Conservation (phyloP, 2,888 invertebrate genomes). For the Diadromus collaris region DNA sequence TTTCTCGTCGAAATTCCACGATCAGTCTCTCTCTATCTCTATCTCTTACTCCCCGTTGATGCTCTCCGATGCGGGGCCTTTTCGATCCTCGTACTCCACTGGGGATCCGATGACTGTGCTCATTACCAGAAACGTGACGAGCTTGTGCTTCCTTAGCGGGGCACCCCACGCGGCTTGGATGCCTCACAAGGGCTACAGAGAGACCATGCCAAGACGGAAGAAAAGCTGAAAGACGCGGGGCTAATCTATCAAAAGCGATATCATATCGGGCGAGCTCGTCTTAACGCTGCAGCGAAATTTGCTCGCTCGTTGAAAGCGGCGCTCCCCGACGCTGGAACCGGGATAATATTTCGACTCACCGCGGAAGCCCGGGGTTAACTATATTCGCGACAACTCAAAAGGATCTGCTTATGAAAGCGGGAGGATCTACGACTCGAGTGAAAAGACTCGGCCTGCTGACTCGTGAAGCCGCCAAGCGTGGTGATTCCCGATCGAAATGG, state of each 20-base stretch:
- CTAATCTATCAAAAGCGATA: constrained; percentile 59
- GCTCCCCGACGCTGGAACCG: not conserved
- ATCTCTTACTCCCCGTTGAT: constrained; percentile 14
- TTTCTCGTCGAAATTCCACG: constrained; percentile 25
- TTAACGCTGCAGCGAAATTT: constrained; percentile 20
- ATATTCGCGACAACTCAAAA: constrained; percentile 36
- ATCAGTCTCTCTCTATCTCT: constrained; percentile 12
- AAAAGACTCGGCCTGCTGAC: constrained; percentile 25
- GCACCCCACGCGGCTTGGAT: constrained; percentile 16
- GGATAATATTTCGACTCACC: constrained; percentile 22
- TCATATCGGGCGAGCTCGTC: constrained; percentile 48
- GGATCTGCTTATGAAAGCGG: constrained; percentile 5
- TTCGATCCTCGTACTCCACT: constrained; percentile 26
- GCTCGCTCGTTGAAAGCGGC: not conserved
- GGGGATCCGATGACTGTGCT: constrained; percentile 48
- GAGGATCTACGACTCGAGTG: constrained; percentile 1
- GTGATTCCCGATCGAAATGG: constrained; percentile 7
- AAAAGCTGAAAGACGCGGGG: constrained; percentile 50
- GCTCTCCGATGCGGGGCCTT: constrained; percentile 28
- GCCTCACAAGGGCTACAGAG: constrained; percentile 30
- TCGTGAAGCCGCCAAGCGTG: constrained; percentile 12
- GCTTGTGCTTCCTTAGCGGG: constrained; percentile 39
- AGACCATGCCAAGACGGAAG: constrained; percentile 38
- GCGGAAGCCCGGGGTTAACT: not conserved
- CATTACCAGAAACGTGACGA: constrained; percentile 58